Conservation (phyloP, 2,113 vertebrate genomes). For the Chloroceryle aenea region DNA sequence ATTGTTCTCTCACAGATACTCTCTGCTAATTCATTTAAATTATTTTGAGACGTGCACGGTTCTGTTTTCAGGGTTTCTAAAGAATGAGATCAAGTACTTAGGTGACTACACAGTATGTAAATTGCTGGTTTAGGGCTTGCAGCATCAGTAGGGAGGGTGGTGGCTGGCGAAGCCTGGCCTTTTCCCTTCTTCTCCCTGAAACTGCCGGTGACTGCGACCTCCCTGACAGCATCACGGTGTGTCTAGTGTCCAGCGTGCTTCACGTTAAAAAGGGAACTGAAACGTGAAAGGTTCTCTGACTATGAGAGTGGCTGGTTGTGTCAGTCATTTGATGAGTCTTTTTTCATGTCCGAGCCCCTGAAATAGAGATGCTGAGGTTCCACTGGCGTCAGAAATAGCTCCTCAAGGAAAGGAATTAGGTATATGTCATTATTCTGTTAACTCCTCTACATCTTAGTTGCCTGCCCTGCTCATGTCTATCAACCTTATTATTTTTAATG, state of each 20-base stretch:
- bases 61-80: background rate
- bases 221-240: background rate
- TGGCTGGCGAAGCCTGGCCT: background rate
- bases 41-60: background rate
- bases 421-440: background rate
- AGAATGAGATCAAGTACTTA: background rate
- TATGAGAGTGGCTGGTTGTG: rapidly evolving
- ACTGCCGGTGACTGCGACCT: background rate
- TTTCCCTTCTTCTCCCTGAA: background rate
- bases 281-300: rapidly evolving
- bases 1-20: background rate
- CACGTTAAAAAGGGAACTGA: background rate
- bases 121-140: rapidly evolving
- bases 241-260: background rate
- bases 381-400: background rate
- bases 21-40: background rate
- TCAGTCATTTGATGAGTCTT: background rate
- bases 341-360: background rate
- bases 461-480: background rate
- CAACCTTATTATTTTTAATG: background rate
- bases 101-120: background rate
- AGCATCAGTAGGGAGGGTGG: too few species aligned
- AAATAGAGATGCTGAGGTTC: background rate
- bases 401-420: background rate
- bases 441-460: background rate